A percentile compares a stretch with the other conserved stretches of the same genome.
phyloP scores from a whole-genome alignment of 2,113 vertebrate species.

The Zosterops pallidus region DNA sequence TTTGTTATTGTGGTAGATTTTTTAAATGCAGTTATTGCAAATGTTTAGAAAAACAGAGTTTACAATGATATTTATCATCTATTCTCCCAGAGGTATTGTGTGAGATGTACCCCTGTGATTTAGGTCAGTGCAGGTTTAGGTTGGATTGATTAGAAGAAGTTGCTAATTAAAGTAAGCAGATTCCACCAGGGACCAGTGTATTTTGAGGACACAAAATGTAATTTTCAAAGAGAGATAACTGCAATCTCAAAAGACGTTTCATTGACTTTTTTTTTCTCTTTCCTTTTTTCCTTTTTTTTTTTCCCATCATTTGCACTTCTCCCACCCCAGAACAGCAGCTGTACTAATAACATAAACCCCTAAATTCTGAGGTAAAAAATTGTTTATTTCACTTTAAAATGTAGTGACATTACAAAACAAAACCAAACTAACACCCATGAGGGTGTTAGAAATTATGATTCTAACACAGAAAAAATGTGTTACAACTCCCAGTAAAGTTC shows the following conservation, averaged over 20 bases:
- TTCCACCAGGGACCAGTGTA: not conserved
- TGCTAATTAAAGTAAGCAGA: not conserved
- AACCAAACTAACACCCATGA: not conserved
- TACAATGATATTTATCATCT: not conserved
- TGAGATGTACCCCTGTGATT: not conserved
- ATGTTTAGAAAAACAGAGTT: not conserved
- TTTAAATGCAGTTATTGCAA: not conserved
- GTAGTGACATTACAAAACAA: not conserved
- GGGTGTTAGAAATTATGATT: not conserved
- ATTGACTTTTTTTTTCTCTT: not conserved
- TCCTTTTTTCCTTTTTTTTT: not conserved
- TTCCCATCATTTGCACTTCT: not conserved
- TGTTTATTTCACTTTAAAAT: not conserved
- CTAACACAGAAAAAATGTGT: not conserved
- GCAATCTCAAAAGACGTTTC: not conserved
- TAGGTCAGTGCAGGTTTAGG: not conserved
- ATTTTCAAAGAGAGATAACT: not conserved
- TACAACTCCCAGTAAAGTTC: not conserved
- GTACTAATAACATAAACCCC: not conserved
- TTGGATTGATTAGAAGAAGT: not conserved
- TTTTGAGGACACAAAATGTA: not conserved
- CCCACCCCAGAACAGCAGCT: rapidly evolving
- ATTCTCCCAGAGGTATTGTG: not conserved
- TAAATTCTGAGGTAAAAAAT: not conserved
- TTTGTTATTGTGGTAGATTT: not conserved